Conservation (phyloP, 2,113 vertebrate species). For the Ceyx cyanopectus region DNA sequence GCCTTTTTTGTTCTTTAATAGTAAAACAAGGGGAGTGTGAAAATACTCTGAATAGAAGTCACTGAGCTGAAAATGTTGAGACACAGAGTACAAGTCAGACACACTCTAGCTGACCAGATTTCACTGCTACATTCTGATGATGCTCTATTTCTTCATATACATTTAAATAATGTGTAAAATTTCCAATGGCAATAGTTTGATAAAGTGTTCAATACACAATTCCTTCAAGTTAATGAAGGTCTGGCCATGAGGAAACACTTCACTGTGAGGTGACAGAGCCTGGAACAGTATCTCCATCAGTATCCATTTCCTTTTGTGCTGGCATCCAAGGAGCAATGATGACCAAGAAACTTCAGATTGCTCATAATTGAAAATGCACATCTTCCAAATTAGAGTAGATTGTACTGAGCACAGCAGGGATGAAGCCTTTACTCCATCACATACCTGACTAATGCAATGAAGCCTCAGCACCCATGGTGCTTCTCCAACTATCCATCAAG, state of each 20-base stretch:
- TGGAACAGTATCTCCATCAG: neutral
- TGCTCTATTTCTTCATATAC: neutral
- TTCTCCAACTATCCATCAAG: neutral
- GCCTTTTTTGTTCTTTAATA: neutral
- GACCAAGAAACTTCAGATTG: neutral
- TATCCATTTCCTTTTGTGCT: neutral
- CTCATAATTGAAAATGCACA: neutral
- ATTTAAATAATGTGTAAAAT: constrained; percentile 9
- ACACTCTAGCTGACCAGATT: neutral
- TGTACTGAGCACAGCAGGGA: neutral
- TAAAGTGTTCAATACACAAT: neutral
- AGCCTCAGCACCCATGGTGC: neutral
- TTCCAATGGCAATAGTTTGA: neutral
- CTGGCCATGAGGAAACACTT: too few species aligned
- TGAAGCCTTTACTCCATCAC: neutral
- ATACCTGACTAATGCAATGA: neutral
- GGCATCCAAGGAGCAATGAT: neutral
- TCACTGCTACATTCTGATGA: neutral
- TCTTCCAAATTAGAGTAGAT: neutral
- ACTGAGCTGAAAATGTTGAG: neutral
- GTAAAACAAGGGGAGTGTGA: neutral
- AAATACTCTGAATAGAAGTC: neutral
- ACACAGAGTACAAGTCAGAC: neutral
- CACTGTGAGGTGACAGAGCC: too few species aligned
- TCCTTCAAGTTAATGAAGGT: neutral